A percentile compares a stretch with the other conserved stretches of the same genome.
These are phyloP conservation scores for Pterois miles DNA, from an alignment of 2,797 vertebrate species.

Conservation along the genomic window DNA sequence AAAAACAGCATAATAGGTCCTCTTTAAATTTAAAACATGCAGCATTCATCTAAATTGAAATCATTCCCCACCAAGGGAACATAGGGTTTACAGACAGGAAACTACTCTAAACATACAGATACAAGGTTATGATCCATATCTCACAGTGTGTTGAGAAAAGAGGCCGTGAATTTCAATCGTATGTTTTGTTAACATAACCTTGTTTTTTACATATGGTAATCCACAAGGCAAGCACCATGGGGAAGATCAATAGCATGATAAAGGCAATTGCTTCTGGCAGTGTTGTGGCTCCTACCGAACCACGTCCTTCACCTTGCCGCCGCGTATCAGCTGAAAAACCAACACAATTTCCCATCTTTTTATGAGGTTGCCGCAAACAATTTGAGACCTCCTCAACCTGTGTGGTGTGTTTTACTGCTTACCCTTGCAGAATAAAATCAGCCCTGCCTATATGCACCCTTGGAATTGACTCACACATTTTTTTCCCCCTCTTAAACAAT, in stretches of 20 bases:
- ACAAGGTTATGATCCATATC: background rate
- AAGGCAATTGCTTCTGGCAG: slow-evolving; percentile 36
- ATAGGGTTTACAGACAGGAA: background rate
- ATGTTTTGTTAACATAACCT: slow-evolving; percentile 37
- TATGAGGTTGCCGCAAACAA: slow-evolving; percentile 78
- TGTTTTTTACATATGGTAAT: slow-evolving; percentile 62
- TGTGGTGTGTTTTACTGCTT: slow-evolving; percentile 58
- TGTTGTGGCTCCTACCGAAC: slow-evolving; percentile 18
- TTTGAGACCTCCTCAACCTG: slow-evolving; percentile 74
- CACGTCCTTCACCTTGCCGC: slow-evolving; percentile 71
- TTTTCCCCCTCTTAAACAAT: slow-evolving; percentile 25
- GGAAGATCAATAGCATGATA: slow-evolving; percentile 52
- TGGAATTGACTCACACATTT: slow-evolving; percentile 38
- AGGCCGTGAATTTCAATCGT: slow-evolving; percentile 18
- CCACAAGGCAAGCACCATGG: slow-evolving; percentile 16
- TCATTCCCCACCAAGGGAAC: background rate
- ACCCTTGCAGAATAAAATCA: slow-evolving; percentile 57
- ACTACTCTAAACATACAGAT: background rate
- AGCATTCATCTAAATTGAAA: background rate
- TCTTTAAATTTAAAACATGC: slow-evolving; percentile 1
- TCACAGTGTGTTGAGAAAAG: background rate
- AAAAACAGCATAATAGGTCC: background rate
- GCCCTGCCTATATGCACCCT: slow-evolving; percentile 19
- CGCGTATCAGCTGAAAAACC: slow-evolving; percentile 61
- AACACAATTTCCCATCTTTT: slow-evolving; percentile 77